Base-by-base conservation (phyloP, 2,113 vertebrate species). In the Rattus norvegicus region DNA sequence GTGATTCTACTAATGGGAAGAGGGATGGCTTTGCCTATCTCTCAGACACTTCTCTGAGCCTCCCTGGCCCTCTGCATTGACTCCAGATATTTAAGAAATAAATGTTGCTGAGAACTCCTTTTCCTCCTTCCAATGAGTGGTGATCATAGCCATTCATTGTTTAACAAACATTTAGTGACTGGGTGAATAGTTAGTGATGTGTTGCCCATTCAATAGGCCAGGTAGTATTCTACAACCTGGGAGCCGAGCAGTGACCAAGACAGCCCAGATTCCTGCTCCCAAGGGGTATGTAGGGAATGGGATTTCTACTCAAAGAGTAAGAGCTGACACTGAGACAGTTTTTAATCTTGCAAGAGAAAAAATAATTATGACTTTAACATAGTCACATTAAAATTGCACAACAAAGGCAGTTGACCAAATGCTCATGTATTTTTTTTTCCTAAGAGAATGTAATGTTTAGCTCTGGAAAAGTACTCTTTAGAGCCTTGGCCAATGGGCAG, bases 61-160 rank as follows among this genome's bases (percentile, higher is more conserved):
- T 56, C 7, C 11, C n/a, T 80, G 39, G 54, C n/a, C 67, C 39
- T 95, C 70, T 96, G 43, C 67, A 36, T 61, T 86, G 49, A 94
- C 72, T 94, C 61, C 84, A 95, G 47, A 92, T 69, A 69, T 36
- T 85, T 80, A 86, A 91, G 65, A 95, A 67, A 92, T 88, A 96
- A 96, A 96, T 30, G 5, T 13, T 33, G 10, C 80, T 93, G 65
- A 92, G 88, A 65, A 6, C 67, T 86, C 61, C 52, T 92, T 93
- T 91, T 67, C 93, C 52, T 86, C 81, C 47, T 43, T 91, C 56
- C 39, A 61, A 26, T 92, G 43, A 43, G 43, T 30, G 70, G 39
- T 79, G 26, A 81, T 90, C 90, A 88, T 39, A n/a, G 39, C 75
- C 54, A 52, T 43, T 85, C 90, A 65, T 81, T 43, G 72, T 83